phyloP scores from a whole-genome alignment of 2,113 vertebrate genomes.

The Tychaedon coryphoeus region DNA sequence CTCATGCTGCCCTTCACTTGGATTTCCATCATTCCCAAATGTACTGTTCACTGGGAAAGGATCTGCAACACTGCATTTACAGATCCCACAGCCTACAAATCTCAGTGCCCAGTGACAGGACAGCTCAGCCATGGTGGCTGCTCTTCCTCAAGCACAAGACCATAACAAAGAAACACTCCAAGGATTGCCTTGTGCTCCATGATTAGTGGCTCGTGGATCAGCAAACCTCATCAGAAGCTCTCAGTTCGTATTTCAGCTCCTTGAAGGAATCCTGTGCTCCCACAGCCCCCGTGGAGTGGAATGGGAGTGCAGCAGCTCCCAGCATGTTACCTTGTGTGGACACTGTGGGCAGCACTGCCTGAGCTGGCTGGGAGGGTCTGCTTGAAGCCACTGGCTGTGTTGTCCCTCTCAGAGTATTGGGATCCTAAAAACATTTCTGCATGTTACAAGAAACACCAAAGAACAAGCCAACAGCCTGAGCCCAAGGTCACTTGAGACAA shows the following conservation, averaged over 20 bases:
- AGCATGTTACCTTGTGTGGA: slow-evolving; percentile 62
- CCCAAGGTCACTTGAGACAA: background rate
- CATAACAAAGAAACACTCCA: background rate
- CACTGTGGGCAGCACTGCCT: slow-evolving; percentile 51
- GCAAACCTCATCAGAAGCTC: background rate
- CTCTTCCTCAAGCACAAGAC: background rate
- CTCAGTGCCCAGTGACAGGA: background rate
- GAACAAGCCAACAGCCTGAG: background rate
- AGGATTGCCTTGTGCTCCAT: background rate
- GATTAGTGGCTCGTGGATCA: background rate
- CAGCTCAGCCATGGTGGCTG: background rate
- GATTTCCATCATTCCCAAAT: background rate
- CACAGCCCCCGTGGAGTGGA: background rate
- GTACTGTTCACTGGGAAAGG: background rate
- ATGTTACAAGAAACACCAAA: background rate
- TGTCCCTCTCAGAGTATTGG: slow-evolving; percentile 65
- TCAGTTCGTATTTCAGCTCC: background rate
- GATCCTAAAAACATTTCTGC: slow-evolving; percentile 74
- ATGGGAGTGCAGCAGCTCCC: background rate
- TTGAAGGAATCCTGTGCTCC: background rate
- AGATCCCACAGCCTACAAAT: background rate
- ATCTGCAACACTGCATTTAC: background rate
- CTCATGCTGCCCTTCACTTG: background rate
- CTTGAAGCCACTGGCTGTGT: slow-evolving; percentile 49
- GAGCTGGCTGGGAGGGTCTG: slow-evolving; percentile 71